These are phyloP conservation scores for Spicauda simplicius DNA, from an alignment of 2,888 invertebrate species.

Conservation along the genomic window DNA sequence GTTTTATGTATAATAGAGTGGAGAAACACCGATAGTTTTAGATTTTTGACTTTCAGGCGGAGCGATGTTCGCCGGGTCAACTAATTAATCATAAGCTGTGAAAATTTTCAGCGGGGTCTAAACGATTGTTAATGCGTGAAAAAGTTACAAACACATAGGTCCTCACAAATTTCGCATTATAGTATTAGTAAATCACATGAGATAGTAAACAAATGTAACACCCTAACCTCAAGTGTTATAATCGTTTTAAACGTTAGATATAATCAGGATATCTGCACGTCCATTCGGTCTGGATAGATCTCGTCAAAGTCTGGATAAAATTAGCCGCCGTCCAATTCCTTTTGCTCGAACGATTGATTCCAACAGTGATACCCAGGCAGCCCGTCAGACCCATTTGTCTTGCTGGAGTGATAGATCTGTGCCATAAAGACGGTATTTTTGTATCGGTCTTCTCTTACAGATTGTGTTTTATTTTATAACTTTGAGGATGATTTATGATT, in stretches of 20 bases:
- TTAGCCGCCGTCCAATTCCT: conserved; percentile 40
- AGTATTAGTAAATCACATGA: too few relatives aligned
- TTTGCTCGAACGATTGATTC: conserved; percentile 41
- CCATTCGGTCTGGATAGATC: conserved; percentile 24
- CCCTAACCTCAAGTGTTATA: not conserved
- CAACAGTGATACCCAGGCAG: conserved; percentile 36
- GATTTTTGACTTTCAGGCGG: too few relatives aligned
- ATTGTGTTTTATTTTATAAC: not conserved
- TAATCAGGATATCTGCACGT: not conserved
- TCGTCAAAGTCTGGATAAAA: conserved; percentile 42
- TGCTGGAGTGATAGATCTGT: conserved; percentile 38
- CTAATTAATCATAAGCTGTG: too few relatives aligned
- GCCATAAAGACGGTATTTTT: conserved; percentile 40
- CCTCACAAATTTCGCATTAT: too few relatives aligned
- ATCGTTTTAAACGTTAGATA: not conserved
- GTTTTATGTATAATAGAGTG: too few relatives aligned
- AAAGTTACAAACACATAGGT: too few relatives aligned
- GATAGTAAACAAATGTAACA: too few relatives aligned
- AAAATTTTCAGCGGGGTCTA: too few relatives aligned
- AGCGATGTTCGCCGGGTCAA: too few relatives aligned
- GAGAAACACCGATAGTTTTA: too few relatives aligned
- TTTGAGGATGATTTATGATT: not conserved
- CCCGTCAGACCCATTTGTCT: conserved; percentile 43
- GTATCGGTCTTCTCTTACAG: conserved; percentile 19
- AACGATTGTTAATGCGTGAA: too few relatives aligned